These are phyloP conservation scores for Invenusta paracnida DNA, from an alignment of 2,888 invertebrate species.

Conservation along the genomic window DNA sequence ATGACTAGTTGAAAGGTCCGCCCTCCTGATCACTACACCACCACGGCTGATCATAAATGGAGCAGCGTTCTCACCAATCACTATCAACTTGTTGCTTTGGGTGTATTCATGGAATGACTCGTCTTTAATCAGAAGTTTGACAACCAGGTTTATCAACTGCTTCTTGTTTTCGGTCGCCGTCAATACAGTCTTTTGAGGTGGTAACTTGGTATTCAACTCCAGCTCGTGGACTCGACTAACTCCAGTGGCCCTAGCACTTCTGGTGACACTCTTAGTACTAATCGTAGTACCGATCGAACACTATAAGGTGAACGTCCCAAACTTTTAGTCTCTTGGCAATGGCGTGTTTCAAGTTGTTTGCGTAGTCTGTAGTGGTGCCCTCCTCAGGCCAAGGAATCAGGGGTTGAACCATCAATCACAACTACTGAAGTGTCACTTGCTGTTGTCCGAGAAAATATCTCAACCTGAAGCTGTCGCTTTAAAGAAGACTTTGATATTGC, in stretches of 20 bases:
- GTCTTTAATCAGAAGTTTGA: slow-evolving; percentile 20
- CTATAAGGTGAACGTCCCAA: slow-evolving; percentile 13
- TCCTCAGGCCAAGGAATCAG: slow-evolving; percentile 28
- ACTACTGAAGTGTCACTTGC: slow-evolving; percentile 14
- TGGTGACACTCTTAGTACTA: slow-evolving; percentile 35
- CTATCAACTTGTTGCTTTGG: slow-evolving; percentile 31
- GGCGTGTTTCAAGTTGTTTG: slow-evolving; percentile 24
- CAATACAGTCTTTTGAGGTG: slow-evolving; percentile 18
- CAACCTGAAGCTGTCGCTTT: slow-evolving; percentile 28
- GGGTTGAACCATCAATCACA: slow-evolving; percentile 27
- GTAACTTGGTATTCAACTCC: slow-evolving; percentile 27
- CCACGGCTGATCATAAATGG: slow-evolving; percentile 27
- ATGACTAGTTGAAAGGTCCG: slow-evolving; percentile 27
- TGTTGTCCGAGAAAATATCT: slow-evolving; percentile 10
- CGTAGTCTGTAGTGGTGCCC: slow-evolving; percentile 29
- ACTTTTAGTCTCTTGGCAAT: slow-evolving; percentile 20
- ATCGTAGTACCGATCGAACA: slow-evolving; percentile 33
- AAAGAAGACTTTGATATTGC: slow-evolving; percentile 27
- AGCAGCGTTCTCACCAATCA: slow-evolving; percentile 1
- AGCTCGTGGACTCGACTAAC: slow-evolving; percentile 31
- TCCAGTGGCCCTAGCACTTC: slow-evolving; percentile 25
- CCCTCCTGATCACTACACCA: slow-evolving; percentile 6
- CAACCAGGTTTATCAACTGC: slow-evolving; percentile 7
- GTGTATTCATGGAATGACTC: slow-evolving; percentile 10
- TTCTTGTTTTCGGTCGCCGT: slow-evolving; percentile 34